Evolutionary conservation across 2,113 vertebrate species (phyloP).

Genomic region (Sapayoa aenigma): DNA sequence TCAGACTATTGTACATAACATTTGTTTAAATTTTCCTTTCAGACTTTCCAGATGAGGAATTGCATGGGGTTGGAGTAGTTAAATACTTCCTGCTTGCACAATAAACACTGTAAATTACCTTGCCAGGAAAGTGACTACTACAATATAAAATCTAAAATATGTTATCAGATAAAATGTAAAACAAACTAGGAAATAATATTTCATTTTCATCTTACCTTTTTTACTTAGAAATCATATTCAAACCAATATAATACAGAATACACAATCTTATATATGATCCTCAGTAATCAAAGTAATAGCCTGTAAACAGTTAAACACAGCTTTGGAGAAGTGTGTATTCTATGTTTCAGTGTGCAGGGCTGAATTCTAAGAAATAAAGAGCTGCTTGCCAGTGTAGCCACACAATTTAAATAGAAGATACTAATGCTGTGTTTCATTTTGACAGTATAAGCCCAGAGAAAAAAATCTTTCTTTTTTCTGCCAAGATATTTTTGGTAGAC

Average conservation of each 20-base stretch:
- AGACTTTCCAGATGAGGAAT: neutral
- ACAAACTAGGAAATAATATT: neutral
- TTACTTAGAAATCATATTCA: neutral
- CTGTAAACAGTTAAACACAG: neutral
- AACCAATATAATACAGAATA: neutral
- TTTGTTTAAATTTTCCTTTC: neutral
- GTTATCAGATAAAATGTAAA: neutral
- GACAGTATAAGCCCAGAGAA: neutral
- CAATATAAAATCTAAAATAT: neutral
- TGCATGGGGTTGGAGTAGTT: neutral
- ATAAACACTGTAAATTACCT: neutral
- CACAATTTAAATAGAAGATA: neutral
- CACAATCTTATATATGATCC: neutral
- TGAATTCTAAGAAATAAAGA: neutral
- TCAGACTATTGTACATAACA: neutral
- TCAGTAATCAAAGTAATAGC: neutral
- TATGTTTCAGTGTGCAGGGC: neutral
- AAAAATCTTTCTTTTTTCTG: rapidly evolving
- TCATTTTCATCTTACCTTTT: neutral
- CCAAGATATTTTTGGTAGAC: neutral
- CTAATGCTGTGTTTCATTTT: neutral
- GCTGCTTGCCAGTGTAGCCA: neutral
- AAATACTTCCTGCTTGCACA: neutral
- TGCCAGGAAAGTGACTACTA: neutral
- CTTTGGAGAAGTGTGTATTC: neutral